phyloP scores from a whole-genome alignment of 1,140 invertebrate species.

The Drosophila kohkoa region DNA sequence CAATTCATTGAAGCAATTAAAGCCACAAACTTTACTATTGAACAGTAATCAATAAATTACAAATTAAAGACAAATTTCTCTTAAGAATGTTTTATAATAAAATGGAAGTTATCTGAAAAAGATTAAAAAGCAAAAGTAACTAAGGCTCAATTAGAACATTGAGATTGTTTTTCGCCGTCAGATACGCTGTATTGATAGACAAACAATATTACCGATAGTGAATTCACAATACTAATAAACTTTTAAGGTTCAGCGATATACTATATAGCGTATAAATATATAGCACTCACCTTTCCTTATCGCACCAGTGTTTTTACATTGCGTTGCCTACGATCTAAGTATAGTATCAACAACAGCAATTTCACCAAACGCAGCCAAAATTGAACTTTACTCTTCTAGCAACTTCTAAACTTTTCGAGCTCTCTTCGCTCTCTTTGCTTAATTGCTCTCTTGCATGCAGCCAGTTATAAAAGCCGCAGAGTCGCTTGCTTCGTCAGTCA shows the following conservation, averaged over 20 bases:
- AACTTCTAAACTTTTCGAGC: background rate
- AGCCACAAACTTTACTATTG: background rate
- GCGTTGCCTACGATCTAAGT: too few species aligned
- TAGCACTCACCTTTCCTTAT: background rate
- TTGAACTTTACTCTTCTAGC: background rate
- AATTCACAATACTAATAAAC: background rate
- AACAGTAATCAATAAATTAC: background rate
- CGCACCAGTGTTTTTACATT: background rate
- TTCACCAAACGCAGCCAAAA: background rate
- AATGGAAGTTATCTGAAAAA: background rate
- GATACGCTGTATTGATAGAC: background rate
- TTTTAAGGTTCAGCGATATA: background rate
- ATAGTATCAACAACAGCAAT: background rate
- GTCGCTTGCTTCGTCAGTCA: background rate
- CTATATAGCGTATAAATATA: background rate
- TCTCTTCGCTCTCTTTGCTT: background rate
- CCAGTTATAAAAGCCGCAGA: background rate
- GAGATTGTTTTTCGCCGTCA: background rate
- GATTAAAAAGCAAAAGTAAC: background rate
- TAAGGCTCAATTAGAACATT: background rate
- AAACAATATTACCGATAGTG: background rate
- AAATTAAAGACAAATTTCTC: background rate
- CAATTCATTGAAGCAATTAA: conserved; percentile 81
- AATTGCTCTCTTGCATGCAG: background rate
- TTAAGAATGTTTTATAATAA: background rate